These are phyloP conservation scores for Brachycybe producta DNA, from an alignment of 2,888 invertebrate species.

Conservation along the genomic window DNA sequence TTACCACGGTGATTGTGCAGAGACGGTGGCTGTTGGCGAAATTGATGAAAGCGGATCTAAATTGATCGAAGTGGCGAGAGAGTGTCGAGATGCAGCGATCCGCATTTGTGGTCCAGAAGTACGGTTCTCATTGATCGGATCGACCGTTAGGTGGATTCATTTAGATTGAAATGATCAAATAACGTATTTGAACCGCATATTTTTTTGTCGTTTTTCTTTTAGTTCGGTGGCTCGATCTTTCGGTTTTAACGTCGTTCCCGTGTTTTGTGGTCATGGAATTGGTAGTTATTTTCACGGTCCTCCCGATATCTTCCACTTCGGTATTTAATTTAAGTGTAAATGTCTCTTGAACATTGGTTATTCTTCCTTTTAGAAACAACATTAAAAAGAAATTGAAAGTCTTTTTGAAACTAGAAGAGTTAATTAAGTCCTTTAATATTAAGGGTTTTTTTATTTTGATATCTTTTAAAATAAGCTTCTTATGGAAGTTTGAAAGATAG, in stretches of 20 bases:
- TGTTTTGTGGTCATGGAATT: conserved; percentile 84
- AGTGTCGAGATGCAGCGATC: conserved; percentile 51
- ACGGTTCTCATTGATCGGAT: conserved; percentile 41
- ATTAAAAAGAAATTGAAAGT: too few relatives aligned
- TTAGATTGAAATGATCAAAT: neutral
- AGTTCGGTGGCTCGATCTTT: conserved; percentile 43
- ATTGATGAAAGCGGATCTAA: conserved; percentile 58
- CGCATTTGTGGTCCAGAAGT: conserved; percentile 43
- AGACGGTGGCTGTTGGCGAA: conserved; percentile 69
- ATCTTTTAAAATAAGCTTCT: conserved; percentile 15
- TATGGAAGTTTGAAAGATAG: too few relatives aligned
- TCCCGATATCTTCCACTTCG: conserved; percentile 73
- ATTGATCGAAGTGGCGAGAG: conserved; percentile 55
- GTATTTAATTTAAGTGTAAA: conserved; percentile 38
- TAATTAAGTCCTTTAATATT: too few relatives aligned
- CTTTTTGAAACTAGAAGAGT: too few relatives aligned
- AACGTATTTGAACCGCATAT: neutral
- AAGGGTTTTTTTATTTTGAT: neutral
- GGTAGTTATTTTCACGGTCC: conserved; percentile 83
- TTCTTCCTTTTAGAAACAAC: too few relatives aligned
- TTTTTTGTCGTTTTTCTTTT: neutral
- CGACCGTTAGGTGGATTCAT: conserved; percentile 25
- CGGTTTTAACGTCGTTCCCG: conserved; percentile 56
- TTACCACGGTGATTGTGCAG: conserved; percentile 84
- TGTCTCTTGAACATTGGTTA: neutral